Evolutionary conservation across 2,113 vertebrate genomes (phyloP), one percentile per base, ranked within the genome.

Genomic region (Thymallus thymallus): DNA sequence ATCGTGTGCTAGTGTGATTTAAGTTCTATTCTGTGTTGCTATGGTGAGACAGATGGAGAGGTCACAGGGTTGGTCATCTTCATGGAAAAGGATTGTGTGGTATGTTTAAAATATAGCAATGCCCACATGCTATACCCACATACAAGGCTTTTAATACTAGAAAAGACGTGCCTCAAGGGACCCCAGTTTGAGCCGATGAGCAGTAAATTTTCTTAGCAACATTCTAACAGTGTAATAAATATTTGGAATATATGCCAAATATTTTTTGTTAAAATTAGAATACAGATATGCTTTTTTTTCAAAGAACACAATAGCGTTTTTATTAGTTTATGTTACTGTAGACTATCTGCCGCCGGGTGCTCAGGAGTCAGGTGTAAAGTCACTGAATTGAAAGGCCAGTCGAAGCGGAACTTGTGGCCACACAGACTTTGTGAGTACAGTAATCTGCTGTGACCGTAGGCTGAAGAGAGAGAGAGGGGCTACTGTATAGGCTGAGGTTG

Each of bases 401-500:
- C n/a, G 1, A n/a, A 60, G 56, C 10, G n/a, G 61, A 68, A 67
- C 16, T 6, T 24, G 7, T 13, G 26, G 9, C 62, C 29, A 14
- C 20, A 79, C 61, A 62, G 20, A 58, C 7, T 7, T 35, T 56
- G 63, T 68, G 61, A 64, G 71, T 72, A 35, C 66, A 74, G 48
- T 74, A 72, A 30, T 73, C 60, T 68, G 70, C 30, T 10, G 61
- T 51, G 68, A 61, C 20, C 61, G 69, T 0, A 56, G 48, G 23
- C 23, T 3, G 7, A 58, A 2, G 29, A 3, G 30, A 30, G 30
- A 30, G 30, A 30, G 30, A 30, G 30, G 30, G 30, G 30, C 4
- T 5, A 30, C 30, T 30, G 30, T 30, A 30, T 4, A 30, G 30
- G 30, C 30, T 76, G 79, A 81, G 66, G 80, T 85, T 61, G 80